These are phyloP conservation scores for Cephalopholis sonnerati DNA, from an alignment of 2,113 vertebrate species.

Conservation along the genomic window DNA sequence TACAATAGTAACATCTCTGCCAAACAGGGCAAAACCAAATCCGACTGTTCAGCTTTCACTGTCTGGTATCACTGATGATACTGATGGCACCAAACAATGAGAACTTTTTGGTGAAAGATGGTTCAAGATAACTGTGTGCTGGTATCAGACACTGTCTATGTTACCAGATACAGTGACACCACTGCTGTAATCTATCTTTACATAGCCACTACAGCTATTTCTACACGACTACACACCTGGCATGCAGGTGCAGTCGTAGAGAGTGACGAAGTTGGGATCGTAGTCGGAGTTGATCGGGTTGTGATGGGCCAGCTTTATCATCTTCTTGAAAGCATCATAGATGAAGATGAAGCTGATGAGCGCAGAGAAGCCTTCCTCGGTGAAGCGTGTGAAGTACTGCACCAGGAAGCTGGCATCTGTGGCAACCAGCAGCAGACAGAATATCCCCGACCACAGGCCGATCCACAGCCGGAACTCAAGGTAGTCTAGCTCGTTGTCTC, in stretches of 20 bases:
- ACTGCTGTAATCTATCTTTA: background rate
- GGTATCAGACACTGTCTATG: background rate
- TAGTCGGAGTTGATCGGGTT: slow-evolving; percentile 91
- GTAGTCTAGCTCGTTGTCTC: slow-evolving; percentile 94
- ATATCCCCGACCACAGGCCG: slow-evolving; percentile 93
- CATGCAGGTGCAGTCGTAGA: slow-evolving; percentile 89
- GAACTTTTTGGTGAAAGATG: background rate
- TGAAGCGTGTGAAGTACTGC: slow-evolving; percentile 98
- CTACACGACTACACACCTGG: slow-evolving; percentile 70
- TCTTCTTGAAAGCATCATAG: slow-evolving; percentile 98
- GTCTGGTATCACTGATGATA: slow-evolving; percentile 13
- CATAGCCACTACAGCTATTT: background rate
- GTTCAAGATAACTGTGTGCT: background rate
- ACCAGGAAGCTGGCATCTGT: slow-evolving; percentile 97
- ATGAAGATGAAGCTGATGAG: slow-evolving; percentile 99
- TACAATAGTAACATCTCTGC: background rate
- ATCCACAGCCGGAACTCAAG: slow-evolving; percentile 99
- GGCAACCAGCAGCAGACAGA: slow-evolving; percentile 93
- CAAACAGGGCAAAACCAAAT: slow-evolving; percentile 20
- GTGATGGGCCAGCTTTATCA: slow-evolving; percentile 94
- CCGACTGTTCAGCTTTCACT: slow-evolving; percentile 3
- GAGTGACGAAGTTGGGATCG: slow-evolving; percentile 86
- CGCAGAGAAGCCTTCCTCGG: slow-evolving; percentile 96
- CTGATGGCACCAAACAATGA: background rate
- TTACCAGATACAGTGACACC: background rate